Percentiles rank a stretch among this genome's conserved stretches.
Conservation (phyloP, 2,888 invertebrate species). For the Apodemia hepburni region DNA sequence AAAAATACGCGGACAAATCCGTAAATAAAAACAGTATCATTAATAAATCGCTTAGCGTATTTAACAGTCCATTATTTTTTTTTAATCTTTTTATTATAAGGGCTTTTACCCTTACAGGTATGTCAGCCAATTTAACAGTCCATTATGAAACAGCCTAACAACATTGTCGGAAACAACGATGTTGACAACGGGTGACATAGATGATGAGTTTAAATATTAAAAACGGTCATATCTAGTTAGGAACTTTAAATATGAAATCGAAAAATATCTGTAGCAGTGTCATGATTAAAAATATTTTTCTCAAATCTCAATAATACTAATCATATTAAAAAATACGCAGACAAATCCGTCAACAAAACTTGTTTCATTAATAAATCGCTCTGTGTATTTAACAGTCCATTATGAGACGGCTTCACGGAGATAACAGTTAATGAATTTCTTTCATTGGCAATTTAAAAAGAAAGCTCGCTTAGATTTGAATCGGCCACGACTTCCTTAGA, state of each 20-base stretch:
- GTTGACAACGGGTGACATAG: too few species aligned
- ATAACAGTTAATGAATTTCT: slow-evolving; percentile 64
- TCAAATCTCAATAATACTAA: too few species aligned
- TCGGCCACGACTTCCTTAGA: slow-evolving; percentile 50
- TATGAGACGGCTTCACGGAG: slow-evolving; percentile 40
- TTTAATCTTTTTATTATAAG: too few species aligned
- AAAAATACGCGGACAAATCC: not conserved
- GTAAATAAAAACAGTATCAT: not conserved
- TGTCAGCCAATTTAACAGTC: too few species aligned
- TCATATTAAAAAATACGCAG: not conserved
- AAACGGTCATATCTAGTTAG: too few species aligned
- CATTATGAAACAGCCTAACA: too few species aligned
- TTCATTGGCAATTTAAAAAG: slow-evolving; percentile 65
- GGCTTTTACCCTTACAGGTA: too few species aligned
- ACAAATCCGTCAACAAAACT: not conserved
- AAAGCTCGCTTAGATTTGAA: slow-evolving; percentile 52
- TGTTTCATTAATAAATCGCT: not conserved
- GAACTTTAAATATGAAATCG: too few species aligned
- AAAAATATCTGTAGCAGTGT: too few species aligned
- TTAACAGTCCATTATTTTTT: slow-evolving; percentile 17
- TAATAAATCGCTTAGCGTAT: slow-evolving; percentile 4
- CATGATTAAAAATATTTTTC: too few species aligned
- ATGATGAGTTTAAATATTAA: too few species aligned
- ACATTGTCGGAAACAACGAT: too few species aligned
- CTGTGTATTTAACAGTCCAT: slow-evolving; percentile 15